Evolutionary conservation across 2,797 vertebrate species (phyloP).

Genomic region (Botia kubotai): DNA sequence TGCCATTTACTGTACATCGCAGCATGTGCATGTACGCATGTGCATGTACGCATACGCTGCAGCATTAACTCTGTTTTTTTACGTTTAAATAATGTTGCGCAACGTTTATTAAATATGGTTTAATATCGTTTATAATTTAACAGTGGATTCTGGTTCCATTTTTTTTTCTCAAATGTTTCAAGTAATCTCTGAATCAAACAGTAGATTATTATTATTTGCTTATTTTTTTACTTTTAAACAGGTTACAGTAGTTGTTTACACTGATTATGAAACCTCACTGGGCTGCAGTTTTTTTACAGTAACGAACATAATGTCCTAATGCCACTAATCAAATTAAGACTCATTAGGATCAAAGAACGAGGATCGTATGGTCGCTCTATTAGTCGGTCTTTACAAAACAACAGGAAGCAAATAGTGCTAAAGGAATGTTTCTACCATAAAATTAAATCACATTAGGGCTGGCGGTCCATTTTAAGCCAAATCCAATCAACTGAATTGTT

Average conservation of each 20-base stretch:
- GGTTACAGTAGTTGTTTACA: neutral
- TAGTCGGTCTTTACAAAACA: neutral
- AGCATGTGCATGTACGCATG: neutral
- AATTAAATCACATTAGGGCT: slow-evolving; percentile 29
- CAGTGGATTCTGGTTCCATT: too few relatives aligned
- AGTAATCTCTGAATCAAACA: too few relatives aligned
- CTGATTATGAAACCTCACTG: neutral
- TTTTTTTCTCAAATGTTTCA: neutral
- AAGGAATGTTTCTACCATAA: slow-evolving; percentile 12
- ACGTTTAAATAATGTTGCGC: neutral
- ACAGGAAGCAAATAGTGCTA: neutral
- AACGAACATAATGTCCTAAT: slow-evolving; percentile 8
- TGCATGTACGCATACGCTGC: too few relatives aligned
- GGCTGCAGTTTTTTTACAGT: slow-evolving; percentile 29
- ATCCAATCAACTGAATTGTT: slow-evolving; percentile 41
- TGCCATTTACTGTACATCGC: neutral
- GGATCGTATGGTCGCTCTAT: slow-evolving; percentile 12
- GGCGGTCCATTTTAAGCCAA: slow-evolving; percentile 17
- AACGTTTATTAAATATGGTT: neutral
- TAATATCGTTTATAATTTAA: neutral
- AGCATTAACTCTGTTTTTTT: neutral
- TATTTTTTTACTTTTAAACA: neutral
- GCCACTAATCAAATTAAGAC: slow-evolving; percentile 35
- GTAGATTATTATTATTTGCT: too few relatives aligned
- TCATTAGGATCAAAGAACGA: slow-evolving; percentile 36